Conservation (phyloP, 2,113 vertebrate species). For the Proteles cristata region DNA sequence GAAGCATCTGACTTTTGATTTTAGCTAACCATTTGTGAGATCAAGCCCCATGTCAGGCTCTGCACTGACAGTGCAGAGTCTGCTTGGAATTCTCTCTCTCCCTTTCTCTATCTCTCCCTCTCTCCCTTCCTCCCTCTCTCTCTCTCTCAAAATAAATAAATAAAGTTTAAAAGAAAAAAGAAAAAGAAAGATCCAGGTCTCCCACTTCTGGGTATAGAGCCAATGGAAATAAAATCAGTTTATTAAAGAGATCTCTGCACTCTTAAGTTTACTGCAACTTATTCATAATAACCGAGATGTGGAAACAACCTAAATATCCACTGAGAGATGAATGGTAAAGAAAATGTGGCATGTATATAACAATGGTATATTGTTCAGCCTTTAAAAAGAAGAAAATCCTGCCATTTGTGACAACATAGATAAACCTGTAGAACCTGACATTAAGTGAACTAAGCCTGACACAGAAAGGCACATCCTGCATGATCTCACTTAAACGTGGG, state of each 20-base stretch:
- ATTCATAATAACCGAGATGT: background rate
- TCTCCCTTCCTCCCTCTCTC: too few relatives aligned
- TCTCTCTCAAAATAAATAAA: too few relatives aligned
- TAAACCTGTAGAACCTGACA: background rate
- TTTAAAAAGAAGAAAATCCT: background rate
- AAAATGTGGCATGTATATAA: background rate
- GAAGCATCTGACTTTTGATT: too few relatives aligned
- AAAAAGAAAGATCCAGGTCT: background rate
- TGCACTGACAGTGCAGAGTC: too few relatives aligned
- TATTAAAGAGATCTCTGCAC: background rate
- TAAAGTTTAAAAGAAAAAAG: too few relatives aligned
- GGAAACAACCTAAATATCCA: background rate
- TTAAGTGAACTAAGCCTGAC: background rate
- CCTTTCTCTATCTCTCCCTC: too few relatives aligned
- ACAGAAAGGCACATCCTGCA: rapidly evolving
- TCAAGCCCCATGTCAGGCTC: too few relatives aligned
- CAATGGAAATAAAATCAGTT: background rate
- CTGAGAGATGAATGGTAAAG: background rate
- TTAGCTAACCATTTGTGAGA: too few relatives aligned
- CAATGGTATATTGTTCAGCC: background rate
- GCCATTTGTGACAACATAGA: background rate
- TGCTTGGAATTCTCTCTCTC: too few relatives aligned
- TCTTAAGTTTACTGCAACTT: background rate
- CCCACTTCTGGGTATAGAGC: background rate
- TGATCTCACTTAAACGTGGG: background rate